Percentiles rank a stretch among this genome's conserved stretches.
phyloP scores from a whole-genome alignment of 2,888 invertebrate species.

The Tenthredo mesomela region DNA sequence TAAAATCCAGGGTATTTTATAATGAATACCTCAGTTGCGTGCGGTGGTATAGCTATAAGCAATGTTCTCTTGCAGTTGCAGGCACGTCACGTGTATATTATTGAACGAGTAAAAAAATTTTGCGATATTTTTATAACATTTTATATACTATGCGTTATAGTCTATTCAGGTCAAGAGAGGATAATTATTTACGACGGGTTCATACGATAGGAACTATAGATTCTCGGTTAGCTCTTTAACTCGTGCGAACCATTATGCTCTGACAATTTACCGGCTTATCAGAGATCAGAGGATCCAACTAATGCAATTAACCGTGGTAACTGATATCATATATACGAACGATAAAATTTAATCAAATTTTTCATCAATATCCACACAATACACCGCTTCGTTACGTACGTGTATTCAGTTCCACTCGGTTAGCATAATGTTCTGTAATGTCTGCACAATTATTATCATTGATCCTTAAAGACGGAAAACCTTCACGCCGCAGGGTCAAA shows the following conservation, averaged over 20 bases:
- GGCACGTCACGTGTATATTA: slow-evolving; percentile 5
- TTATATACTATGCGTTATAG: slow-evolving; percentile 2
- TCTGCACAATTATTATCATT: not conserved
- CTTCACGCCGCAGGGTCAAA: slow-evolving; percentile 19
- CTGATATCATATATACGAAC: not conserved
- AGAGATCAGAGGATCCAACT: not conserved
- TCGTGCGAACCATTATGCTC: not conserved
- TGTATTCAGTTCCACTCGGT: not conserved
- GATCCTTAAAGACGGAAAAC: not conserved
- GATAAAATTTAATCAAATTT: slow-evolving; percentile 9
- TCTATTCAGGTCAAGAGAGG: not conserved
- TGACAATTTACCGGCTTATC: not conserved
- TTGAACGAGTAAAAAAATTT: slow-evolving; percentile 2
- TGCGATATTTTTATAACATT: slow-evolving; percentile 10
- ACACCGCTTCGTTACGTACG: not conserved
- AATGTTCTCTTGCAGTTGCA: slow-evolving; percentile 53
- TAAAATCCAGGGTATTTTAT: slow-evolving; percentile 26
- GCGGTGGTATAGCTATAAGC: slow-evolving; percentile 47
- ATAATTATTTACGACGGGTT: not conserved
- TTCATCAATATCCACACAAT: not conserved
- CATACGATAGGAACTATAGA: not conserved
- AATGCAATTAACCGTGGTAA: not conserved
- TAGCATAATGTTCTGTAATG: not conserved
- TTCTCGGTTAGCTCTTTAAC: not conserved
- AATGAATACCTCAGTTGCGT: slow-evolving; percentile 53